Conservation (phyloP, 2,113 vertebrate genomes). For the Hydropotes inermis region DNA sequence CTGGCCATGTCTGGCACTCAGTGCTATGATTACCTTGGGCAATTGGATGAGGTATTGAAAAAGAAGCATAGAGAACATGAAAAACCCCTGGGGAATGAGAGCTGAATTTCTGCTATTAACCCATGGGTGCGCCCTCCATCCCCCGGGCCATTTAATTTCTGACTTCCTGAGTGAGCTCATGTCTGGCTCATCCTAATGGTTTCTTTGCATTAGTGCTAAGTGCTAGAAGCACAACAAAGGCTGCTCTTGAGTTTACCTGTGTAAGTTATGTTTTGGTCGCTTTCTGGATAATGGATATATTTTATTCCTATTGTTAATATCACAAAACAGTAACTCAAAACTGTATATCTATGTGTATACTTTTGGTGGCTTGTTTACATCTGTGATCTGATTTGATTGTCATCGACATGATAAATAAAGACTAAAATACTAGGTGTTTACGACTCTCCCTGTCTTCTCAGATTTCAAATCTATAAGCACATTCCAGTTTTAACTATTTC, state of each 20-base stretch:
- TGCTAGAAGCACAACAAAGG: not conserved
- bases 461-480: not conserved
- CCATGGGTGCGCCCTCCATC: not conserved
- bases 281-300: slow-evolving; percentile 24
- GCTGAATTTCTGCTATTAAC: not conserved
- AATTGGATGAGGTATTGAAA: not conserved
- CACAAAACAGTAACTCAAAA: not conserved
- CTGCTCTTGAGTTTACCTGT: not conserved
- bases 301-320: not conserved
- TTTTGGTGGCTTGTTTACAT: not conserved
- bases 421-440: not conserved
- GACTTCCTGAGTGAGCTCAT: slow-evolving; percentile 25
- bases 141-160: not conserved
- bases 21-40: not conserved
- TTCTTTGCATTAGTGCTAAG: slow-evolving; percentile 31
- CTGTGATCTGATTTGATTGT: not conserved
- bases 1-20: not conserved
- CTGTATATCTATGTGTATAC: not conserved
- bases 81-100: not conserved
- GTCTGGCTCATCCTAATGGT: slow-evolving; percentile 18
- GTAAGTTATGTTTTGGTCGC: not conserved
- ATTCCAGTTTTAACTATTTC: not conserved
- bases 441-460: not conserved
- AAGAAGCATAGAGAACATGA: not conserved
- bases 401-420: not conserved